phyloP scores from a whole-genome alignment of 2,797 vertebrate genomes.

The Buceros bicornis region DNA sequence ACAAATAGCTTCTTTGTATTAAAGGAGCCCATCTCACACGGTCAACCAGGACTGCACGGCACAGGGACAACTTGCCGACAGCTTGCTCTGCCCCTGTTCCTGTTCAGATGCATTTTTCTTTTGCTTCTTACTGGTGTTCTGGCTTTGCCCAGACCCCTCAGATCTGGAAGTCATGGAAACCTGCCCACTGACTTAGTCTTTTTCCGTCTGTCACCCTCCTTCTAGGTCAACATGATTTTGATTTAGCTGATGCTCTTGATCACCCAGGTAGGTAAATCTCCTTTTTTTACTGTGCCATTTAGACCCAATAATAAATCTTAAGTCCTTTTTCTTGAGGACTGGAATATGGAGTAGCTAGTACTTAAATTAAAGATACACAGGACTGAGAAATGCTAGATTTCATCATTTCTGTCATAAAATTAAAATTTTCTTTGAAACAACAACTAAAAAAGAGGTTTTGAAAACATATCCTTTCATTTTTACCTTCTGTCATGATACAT shows the following conservation, averaged over 20 bases:
- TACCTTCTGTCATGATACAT: not conserved
- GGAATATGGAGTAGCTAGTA: not conserved
- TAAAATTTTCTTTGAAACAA: not conserved
- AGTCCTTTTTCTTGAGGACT: not conserved
- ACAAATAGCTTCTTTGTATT: not conserved
- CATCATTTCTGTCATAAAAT: not conserved
- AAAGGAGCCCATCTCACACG: not conserved
- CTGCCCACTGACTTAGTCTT: not conserved
- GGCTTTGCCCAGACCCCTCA: not conserved
- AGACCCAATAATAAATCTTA: not conserved
- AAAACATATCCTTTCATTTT: not conserved
- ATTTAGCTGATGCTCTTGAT: conserved; percentile 77
- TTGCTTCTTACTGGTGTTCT: not conserved
- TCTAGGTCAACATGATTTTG: conserved; percentile 75
- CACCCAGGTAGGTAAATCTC: conserved; percentile 64
- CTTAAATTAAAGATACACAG: not conserved
- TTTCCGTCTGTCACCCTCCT: conserved; percentile 1
- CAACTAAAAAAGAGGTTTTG: not conserved
- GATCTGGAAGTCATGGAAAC: not conserved
- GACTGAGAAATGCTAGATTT: not conserved
- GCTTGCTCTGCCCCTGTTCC: not conserved
- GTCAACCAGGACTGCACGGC: accelerated
- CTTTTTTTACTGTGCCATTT: not conserved
- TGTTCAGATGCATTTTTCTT: not conserved
- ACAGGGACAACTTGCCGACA: not conserved